Conservation (phyloP, 2,113 vertebrate genomes). For the Stegostoma tigrinum region DNA sequence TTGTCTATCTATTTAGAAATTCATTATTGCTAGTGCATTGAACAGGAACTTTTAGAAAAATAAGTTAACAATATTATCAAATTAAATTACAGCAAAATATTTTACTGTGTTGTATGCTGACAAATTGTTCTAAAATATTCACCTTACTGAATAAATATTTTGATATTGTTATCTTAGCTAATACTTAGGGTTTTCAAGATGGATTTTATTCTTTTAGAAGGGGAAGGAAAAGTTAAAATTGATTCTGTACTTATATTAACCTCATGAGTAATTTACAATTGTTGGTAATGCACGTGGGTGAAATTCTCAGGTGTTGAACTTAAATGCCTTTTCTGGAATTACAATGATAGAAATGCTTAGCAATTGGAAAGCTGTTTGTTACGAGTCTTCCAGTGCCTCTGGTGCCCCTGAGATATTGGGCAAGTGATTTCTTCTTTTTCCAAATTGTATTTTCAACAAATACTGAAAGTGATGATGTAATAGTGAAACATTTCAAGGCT, state of each 20-base stretch:
- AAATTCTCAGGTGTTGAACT: neutral
- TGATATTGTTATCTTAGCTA: neutral
- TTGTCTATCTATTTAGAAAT: neutral
- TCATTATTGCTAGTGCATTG: neutral
- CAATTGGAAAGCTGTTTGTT: neutral
- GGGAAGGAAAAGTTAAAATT: neutral
- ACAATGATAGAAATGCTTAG: neutral
- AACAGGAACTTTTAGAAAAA: neutral
- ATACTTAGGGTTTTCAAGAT: neutral
- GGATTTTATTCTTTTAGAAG: neutral
- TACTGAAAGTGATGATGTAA: no score
- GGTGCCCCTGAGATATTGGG: neutral
- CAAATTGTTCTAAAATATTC: neutral
- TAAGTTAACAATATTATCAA: neutral
- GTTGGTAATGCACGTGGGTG: neutral
- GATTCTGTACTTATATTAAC: neutral
- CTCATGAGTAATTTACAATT: neutral
- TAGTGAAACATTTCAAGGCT: no score
- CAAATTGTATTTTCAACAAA: neutral
- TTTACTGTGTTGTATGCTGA: neutral
- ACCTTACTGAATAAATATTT: neutral
- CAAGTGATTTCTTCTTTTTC: neutral
- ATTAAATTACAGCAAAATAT: neutral
- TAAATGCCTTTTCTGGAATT: neutral
- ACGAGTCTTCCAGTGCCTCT: neutral